Base-by-base conservation (phyloP, 2,888 invertebrate species). In the Druceiella hillmani region DNA sequence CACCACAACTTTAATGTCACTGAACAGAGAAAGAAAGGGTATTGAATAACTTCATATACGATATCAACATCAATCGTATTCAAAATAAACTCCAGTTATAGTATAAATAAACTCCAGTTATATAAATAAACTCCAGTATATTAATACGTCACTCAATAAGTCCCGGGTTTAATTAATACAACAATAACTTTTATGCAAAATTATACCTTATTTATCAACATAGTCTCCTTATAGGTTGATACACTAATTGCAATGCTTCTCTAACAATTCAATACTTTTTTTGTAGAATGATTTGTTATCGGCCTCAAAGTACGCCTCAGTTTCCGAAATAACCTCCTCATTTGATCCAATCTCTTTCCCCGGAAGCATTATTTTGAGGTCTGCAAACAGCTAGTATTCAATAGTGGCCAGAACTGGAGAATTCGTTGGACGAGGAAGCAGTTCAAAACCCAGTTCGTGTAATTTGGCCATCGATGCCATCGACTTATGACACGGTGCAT, bases 291-390 rank as follows among this genome's bases (percentile, higher is more conserved):
- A 25, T n/a, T n/a, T n/a, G n/a, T n/a, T n/a, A n/a, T n/a, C n/a
- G n/a, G n/a, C n/a, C n/a, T n/a, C n/a, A n/a, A n/a, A n/a, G n/a
- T 25, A 7, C 25, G 10, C 12, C 4, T 11, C n/a, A 25, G 25
- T 25, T 25, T 25, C 25, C 10, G 25, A 10, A 25, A 25, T 25
- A 16, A 31, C 15, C 10, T 31, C 31, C 17, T 31, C 9, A 31
- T 16, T 31, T 12, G 31, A 31, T 16, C 31, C 31, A 31, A 31
- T 17, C 17, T 16, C 17, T 17, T 31, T 31, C 17, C 31, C 15
- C 17, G 16, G 13, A 17, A 31, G 31, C 31, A 31, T 31, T 15
- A 10, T 31, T 31, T 31, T 31, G 13, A 16, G 31, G 31, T 31
- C 31, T 31, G 31, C 15, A 31, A 31, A 13, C 25, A 25, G 25